Evolutionary conservation across 64 coral and sea anemone genomes (phyloP).

Genomic region (Acropora tenuis): DNA sequence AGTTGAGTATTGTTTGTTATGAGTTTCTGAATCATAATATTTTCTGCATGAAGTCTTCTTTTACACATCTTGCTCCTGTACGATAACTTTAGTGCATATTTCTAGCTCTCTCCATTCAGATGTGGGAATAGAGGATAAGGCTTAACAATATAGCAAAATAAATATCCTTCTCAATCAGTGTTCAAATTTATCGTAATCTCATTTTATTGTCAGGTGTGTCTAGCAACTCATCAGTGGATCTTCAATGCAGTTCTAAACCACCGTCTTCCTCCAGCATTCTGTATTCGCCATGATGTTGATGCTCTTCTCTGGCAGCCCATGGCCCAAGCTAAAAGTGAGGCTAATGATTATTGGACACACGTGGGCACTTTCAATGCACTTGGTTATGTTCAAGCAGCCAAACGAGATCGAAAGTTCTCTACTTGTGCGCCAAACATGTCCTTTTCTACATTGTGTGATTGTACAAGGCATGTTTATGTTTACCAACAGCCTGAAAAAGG

Average conservation of each 20-base stretch:
- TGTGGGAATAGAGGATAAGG: too few species aligned
- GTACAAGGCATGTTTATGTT: constrained; percentile 81
- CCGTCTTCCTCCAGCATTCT: constrained; percentile 77
- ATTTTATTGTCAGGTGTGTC: constrained; percentile 64
- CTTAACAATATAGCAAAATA: too few species aligned
- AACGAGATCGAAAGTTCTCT: constrained; percentile 87
- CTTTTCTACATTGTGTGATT: constrained; percentile 89
- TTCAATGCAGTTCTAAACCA: constrained; percentile 76
- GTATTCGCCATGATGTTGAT: constrained; percentile 98
- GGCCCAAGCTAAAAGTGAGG: constrained; percentile 35
- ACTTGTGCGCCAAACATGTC: constrained; percentile 91
- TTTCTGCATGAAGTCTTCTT: too few species aligned
- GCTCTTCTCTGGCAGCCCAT: constrained; percentile 94
- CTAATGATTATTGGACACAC: constrained; percentile 73
- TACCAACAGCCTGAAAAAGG: constrained; percentile 65
- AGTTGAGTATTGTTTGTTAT: too few species aligned
- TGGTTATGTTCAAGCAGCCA: constrained; percentile 96
- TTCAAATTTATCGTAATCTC: background rate
- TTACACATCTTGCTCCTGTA: too few species aligned
- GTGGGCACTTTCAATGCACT: constrained; percentile 96
- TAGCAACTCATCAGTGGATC: constrained; percentile 96
- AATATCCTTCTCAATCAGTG: too few species aligned
- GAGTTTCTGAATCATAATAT: too few species aligned
- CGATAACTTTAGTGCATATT: too few species aligned
- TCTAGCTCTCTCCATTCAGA: too few species aligned